phyloP scores from a whole-genome alignment of 23 tunicate species.

The Ascidia mentula region DNA sequence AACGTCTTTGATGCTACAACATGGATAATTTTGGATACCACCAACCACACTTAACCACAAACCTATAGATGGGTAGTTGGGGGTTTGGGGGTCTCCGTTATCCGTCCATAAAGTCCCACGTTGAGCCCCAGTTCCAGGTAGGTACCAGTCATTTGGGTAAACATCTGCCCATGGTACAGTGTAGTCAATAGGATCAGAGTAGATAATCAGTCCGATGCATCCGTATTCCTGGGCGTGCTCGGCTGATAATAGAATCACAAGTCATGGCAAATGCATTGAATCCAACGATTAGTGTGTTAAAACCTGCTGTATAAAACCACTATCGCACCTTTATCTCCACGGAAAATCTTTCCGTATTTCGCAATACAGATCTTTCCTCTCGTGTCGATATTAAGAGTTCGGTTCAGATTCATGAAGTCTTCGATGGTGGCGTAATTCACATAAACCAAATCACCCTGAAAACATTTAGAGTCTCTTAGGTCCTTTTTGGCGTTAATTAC shows the following conservation, averaged over 20 bases:
- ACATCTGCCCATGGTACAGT: conserved; percentile 57
- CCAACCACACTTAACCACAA: too few species aligned
- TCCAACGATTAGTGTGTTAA: neutral
- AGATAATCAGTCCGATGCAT: conserved; percentile 60
- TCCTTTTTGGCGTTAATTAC: too few species aligned
- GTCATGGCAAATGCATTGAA: neutral
- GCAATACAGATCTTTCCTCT: conserved; percentile 72
- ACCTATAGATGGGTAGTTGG: conserved; percentile 74
- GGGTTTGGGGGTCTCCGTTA: conserved; percentile 65
- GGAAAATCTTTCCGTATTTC: conserved; percentile 80
- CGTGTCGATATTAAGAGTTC: conserved; percentile 37
- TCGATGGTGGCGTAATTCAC: conserved; percentile 79
- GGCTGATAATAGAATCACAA: too few species aligned
- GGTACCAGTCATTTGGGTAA: conserved; percentile 59
- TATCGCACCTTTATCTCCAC: conserved; percentile 81
- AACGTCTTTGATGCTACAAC: too few species aligned
- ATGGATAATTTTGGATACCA: too few species aligned
- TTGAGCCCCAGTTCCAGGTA: conserved; percentile 67
- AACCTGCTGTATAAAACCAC: too few species aligned
- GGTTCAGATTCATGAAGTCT: conserved; percentile 60
- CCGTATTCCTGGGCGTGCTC: conserved; percentile 58
- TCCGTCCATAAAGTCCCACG: conserved; percentile 46
- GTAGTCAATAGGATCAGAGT: conserved; percentile 74
- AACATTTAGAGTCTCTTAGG: too few species aligned
- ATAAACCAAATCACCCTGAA: conserved; percentile 66